Percentiles rank a stretch among this genome's conserved stretches.
phyloP scores from a whole-genome alignment of 37 sponge, comb jelly and placozoan genomes.

The Chondrosia reniformis region DNA sequence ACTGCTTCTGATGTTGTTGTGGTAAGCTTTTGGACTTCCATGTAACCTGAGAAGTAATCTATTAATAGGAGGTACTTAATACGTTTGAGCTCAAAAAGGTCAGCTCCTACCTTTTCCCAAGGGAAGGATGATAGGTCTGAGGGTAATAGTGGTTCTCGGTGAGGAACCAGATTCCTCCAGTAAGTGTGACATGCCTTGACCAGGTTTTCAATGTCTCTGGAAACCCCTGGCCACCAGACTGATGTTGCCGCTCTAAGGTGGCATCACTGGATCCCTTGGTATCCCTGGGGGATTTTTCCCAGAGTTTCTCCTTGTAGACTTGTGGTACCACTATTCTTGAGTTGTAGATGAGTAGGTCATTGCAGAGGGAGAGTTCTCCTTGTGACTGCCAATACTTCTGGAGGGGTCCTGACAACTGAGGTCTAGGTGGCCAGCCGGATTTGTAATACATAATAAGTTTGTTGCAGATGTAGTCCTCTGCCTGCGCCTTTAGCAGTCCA shows the following conservation, averaged over 20 bases:
- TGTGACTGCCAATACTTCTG: neutral
- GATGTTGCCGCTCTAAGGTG: neutral
- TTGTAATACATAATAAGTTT: conserved; percentile 1
- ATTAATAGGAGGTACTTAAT: conserved; percentile 21
- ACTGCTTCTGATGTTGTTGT: conserved; percentile 36
- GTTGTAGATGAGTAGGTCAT: neutral
- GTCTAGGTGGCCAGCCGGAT: neutral
- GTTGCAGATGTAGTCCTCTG: neutral
- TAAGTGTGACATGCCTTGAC: neutral
- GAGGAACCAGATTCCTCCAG: neutral
- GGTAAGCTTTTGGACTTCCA: conserved; percentile 27
- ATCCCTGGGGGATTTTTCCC: conserved; percentile 5
- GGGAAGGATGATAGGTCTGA: conserved; percentile 36
- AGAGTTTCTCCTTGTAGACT: neutral
- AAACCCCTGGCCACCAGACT: conserved; percentile 21
- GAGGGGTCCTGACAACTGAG: neutral
- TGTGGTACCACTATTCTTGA: neutral
- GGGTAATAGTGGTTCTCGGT: conserved; percentile 25
- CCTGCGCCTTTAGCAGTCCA: conserved; percentile 17
- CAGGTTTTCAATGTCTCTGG: neutral
- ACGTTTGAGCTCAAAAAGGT: conserved; percentile 39
- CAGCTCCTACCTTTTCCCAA: conserved; percentile 51
- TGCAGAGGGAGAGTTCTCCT: neutral
- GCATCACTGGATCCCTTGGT: conserved; percentile 23
- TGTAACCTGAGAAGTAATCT: conserved; percentile 34